Evolutionary conservation across 2,888 invertebrate species (phyloP).

Genomic region (Coleophora deauratella): DNA sequence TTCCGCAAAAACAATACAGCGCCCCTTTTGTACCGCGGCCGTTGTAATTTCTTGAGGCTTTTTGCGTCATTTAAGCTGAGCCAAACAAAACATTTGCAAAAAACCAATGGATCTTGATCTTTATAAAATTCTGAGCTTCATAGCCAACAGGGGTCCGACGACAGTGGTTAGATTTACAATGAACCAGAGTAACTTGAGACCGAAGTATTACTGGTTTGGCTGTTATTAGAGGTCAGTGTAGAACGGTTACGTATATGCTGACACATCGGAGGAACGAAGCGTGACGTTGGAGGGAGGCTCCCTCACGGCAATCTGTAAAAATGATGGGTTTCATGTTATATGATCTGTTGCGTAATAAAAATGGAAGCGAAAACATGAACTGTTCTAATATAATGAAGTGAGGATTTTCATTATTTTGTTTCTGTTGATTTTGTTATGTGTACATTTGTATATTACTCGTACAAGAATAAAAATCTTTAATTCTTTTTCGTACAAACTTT

Average conservation of each 20-base stretch:
- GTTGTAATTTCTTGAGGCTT: slow-evolving; percentile 36
- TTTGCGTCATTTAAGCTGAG: slow-evolving; percentile 30
- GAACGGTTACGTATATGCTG: slow-evolving; percentile 25
- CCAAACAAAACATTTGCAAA: slow-evolving; percentile 25
- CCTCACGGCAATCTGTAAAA: slow-evolving; percentile 6
- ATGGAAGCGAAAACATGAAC: neutral
- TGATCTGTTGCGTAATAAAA: neutral
- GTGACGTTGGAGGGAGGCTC: slow-evolving; percentile 19
- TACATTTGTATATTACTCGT: too few species aligned
- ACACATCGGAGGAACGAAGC: slow-evolving; percentile 21
- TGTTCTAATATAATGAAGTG: too few species aligned
- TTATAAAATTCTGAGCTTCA: slow-evolving; percentile 3
- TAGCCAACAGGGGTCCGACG: slow-evolving; percentile 2
- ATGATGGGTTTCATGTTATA: neutral
- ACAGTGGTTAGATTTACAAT: too few species aligned
- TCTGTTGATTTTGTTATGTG: too few species aligned
- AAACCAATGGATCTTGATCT: slow-evolving; percentile 28
- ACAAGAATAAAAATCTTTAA: too few species aligned
- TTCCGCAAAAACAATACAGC: slow-evolving; percentile 21
- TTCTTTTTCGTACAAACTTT: too few species aligned
- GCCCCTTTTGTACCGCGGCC: slow-evolving; percentile 18
- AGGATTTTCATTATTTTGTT: too few species aligned
- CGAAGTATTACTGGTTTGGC: too few species aligned
- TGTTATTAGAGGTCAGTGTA: slow-evolving; percentile 11
- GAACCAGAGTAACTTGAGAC: too few species aligned